Base-by-base conservation (phyloP, 2,113 vertebrate species). In the Pygathrix nemaeus region DNA sequence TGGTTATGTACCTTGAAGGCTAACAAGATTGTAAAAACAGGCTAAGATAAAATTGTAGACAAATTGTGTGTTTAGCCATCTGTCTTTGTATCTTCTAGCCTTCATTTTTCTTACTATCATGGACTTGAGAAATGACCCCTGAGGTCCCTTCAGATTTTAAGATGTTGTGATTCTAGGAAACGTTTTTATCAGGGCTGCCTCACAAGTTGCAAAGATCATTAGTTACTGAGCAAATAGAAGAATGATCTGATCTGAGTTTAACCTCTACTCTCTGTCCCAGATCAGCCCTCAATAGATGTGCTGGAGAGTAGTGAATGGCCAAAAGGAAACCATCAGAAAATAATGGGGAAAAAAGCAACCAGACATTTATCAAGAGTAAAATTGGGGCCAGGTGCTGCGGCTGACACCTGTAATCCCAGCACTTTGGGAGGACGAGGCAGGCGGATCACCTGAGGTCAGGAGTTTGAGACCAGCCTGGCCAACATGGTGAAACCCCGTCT, bases 71-170 rank as follows among this genome's bases (percentile, higher is more conserved):
- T 94, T 96, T 94, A 82, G 32, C 61, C 48, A 45, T 75, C 59
- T 95, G 10, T 90, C 55, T 50, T 93, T 93, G 48, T 66, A 32
- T 90, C 70, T 92, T 82, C 35, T 21, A 80, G 80, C 13, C 88
- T 95, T 82, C 40, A 20, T 92, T 96, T 96, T 88, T 88, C 85
- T 82, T 90, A 32, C 57, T 30, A 35, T 82, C 2, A 16, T 87
- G 40, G 40, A 50, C 61, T 79, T 93, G 52, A 96, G n/a, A 94
- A 72, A 91, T 96, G 55, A 66, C 38, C 43, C 79, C 66, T 80
- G 43, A 87, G 50, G 32, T 95, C 73, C 1, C 8, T 92, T 96
- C 45, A 73, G 25, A 87, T 79, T 95, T 95, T 81, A 72, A 83
- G 66, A 82, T 68, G 38, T 14, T 40, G 18, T 79, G 80, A 94